Conservation (phyloP, 1,140 invertebrate genomes). For the Aphelenchoides avenae region DNA sequence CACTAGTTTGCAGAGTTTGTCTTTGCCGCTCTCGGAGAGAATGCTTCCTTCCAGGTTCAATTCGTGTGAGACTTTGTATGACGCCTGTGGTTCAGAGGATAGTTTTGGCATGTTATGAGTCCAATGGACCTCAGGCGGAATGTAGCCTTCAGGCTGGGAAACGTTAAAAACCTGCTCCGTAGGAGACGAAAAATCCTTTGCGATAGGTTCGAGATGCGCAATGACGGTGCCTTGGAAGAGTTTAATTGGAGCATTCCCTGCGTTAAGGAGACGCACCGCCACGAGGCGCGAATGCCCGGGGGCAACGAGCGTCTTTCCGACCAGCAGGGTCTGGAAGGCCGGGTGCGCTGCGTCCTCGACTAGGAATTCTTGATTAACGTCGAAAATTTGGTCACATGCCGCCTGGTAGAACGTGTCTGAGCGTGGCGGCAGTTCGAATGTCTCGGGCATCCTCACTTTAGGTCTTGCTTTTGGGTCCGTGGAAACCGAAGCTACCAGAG, state of each 20-base stretch:
- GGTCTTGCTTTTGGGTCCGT: not conserved
- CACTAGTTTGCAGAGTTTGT: not conserved
- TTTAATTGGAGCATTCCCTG: conserved; percentile 12
- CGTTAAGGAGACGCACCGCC: conserved; percentile 14
- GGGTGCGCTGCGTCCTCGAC: not conserved
- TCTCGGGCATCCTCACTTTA: conserved; percentile 7
- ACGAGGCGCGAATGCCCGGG: conserved; percentile 1
- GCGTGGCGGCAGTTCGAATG: not conserved
- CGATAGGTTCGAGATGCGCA: conserved; percentile 13
- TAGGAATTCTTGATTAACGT: not conserved
- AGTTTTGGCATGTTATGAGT: not conserved
- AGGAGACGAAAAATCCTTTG: too few relatives aligned
- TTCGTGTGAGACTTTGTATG: not conserved
- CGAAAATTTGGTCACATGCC: not conserved
- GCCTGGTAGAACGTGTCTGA: conserved; percentile 17
- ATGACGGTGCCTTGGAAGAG: not conserved
- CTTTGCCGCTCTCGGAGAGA: not conserved
- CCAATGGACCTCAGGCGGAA: conserved; percentile 11
- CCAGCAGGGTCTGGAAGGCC: not conserved
- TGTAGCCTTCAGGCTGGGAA: conserved; percentile 1
- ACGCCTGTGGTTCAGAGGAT: not conserved
- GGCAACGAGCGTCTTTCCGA: conserved; percentile 1
- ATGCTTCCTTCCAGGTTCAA: not conserved
- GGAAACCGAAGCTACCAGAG: conserved; percentile 1
- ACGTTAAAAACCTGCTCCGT: not conserved